These are phyloP conservation scores for Gambusia affinis DNA, from an alignment of 2,113 vertebrate species.

Conservation along the genomic window DNA sequence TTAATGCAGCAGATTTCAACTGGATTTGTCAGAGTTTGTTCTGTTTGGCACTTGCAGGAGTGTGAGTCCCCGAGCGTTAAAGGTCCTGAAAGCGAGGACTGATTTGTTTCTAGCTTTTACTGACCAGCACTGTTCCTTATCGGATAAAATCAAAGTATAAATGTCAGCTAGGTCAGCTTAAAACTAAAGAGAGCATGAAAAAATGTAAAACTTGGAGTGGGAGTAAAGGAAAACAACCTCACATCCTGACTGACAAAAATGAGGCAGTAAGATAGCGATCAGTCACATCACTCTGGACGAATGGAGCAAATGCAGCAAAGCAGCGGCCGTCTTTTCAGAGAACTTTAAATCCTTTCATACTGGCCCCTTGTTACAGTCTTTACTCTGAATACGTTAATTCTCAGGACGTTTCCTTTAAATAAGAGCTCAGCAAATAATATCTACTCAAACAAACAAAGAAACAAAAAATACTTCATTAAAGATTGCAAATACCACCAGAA, in stretches of 20 bases:
- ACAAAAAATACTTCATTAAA: constrained; percentile 57
- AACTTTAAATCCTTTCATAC: constrained; percentile 16
- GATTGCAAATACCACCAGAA: constrained; percentile 53
- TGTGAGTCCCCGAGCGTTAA: not conserved
- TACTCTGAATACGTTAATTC: constrained; percentile 17
- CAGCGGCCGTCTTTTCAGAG: not conserved
- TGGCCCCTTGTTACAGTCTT: constrained; percentile 12
- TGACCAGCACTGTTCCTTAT: not conserved
- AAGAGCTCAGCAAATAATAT: constrained; percentile 29
- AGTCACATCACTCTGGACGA: not conserved
- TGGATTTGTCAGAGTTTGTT: not conserved
- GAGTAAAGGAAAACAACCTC: constrained; percentile 16
- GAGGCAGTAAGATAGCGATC: not conserved
- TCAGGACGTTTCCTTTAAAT: constrained; percentile 15
- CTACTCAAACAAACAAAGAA: constrained; percentile 51
- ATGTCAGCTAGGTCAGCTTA: not conserved
- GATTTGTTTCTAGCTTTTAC: not conserved
- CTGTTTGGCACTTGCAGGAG: constrained; percentile 44
- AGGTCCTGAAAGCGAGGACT: not conserved
- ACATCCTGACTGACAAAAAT: not conserved
- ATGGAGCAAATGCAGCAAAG: not conserved
- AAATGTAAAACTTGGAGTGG: not conserved
- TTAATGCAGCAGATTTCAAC: constrained; percentile 10
- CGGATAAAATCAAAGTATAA: constrained; percentile 64
- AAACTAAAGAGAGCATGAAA: not conserved